Percentiles rank a stretch among this genome's conserved stretches.
phyloP scores from a whole-genome alignment of 2,888 invertebrate species.

The Griposia aprilina region DNA sequence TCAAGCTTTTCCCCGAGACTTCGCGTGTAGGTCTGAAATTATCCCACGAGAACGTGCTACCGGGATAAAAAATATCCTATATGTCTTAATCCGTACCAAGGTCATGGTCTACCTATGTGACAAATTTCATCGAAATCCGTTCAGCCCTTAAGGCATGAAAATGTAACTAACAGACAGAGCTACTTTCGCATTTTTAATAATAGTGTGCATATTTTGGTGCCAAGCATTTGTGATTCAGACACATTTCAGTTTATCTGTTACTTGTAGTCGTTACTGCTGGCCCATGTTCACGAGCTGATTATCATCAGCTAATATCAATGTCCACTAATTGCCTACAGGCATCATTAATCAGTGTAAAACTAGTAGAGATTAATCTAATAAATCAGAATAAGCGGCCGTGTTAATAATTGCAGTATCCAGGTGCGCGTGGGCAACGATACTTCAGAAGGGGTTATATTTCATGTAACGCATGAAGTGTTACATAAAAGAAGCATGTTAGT shows the following conservation, averaged over 20 bases:
- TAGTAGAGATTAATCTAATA: slow-evolving; percentile 40
- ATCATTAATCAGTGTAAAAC: slow-evolving; percentile 35
- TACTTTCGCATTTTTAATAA: background rate
- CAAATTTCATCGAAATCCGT: too few species aligned
- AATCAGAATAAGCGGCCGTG: slow-evolving; percentile 37
- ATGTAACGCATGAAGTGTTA: slow-evolving; percentile 25
- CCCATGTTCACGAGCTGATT: background rate
- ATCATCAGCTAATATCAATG: slow-evolving; percentile 21
- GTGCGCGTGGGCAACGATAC: slow-evolving; percentile 42
- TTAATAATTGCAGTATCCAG: slow-evolving; percentile 29
- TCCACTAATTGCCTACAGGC: slow-evolving; percentile 16
- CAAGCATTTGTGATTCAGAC: background rate
- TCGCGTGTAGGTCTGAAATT: too few species aligned
- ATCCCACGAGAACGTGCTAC: too few species aligned
- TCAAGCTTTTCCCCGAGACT: too few species aligned
- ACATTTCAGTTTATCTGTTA: background rate
- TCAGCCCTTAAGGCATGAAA: too few species aligned
- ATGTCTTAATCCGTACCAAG: too few species aligned
- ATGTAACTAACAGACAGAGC: too few species aligned
- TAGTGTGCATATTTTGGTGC: background rate
- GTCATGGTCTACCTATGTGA: too few species aligned
- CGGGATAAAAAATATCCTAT: too few species aligned
- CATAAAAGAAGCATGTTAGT: slow-evolving; percentile 18
- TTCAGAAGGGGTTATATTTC: slow-evolving; percentile 40
- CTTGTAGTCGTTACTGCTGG: background rate